phyloP scores from a whole-genome alignment of 2,888 invertebrate genomes.

The Sarcophaga subvicina region DNA sequence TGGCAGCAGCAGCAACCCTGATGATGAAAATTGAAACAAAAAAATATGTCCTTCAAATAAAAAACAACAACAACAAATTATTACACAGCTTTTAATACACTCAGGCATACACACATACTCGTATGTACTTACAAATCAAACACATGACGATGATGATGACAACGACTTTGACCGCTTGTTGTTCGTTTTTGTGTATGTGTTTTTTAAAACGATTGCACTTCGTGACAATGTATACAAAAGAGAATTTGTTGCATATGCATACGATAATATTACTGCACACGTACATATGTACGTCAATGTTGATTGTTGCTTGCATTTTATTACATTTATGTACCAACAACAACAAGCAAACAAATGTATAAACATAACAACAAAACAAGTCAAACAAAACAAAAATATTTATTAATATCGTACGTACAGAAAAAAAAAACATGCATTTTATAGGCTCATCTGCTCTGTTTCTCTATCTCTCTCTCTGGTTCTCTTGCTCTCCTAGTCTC shows the following conservation, averaged over 20 bases:
- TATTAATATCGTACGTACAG: constrained; percentile 47
- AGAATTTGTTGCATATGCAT: neutral
- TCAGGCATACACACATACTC: too few species aligned
- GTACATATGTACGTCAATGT: neutral
- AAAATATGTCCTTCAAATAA: constrained; percentile 66
- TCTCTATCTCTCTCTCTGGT: neutral
- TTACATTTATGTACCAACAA: constrained; percentile 39
- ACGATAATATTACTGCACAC: neutral
- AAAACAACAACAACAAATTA: constrained; percentile 11
- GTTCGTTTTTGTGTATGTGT: constrained; percentile 7
- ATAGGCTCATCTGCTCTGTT: neutral
- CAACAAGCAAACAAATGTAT: constrained; percentile 18
- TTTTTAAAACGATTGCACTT: constrained; percentile 54
- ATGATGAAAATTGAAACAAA: neutral
- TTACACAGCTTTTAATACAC: neutral
- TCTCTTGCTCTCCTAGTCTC: neutral
- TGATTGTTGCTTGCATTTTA: constrained; percentile 43
- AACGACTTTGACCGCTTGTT: constrained; percentile 66
- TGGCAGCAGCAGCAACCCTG: too few species aligned
- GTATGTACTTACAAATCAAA: constrained; percentile 20
- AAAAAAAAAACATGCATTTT: constrained; percentile 15
- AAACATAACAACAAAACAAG: constrained; percentile 41
- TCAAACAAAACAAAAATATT: constrained; percentile 39
- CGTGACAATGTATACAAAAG: constrained; percentile 47
- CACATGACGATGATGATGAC: constrained; percentile 44